Evolutionary conservation across 2,113 vertebrate genomes (phyloP), one percentile per base, ranked within the genome.

Genomic region (Coptodon bakossiorum): DNA sequence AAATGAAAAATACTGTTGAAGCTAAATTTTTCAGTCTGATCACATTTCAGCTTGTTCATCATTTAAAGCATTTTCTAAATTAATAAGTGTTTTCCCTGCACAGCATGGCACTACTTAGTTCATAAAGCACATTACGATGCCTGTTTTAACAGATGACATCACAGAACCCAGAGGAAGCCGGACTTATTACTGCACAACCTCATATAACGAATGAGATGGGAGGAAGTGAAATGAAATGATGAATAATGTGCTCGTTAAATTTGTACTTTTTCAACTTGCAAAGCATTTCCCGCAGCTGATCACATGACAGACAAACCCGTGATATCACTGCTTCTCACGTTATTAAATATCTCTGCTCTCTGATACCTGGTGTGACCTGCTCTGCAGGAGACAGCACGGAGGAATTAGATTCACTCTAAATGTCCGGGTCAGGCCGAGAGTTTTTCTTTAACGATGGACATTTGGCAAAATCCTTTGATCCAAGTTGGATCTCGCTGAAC

Each of bases 61-160:
- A 66, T 76, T 85, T 81, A 53, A 86, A 59, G 2, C 34, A 13
- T 38, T 56, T 56, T 83, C 34, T 29, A 56, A 89, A 91, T 86
- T 63, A 80, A 38, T 43, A 29, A 2, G 27, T 3, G 5, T 82
- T 40, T 29, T 79, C 81, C 83, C 90, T 71, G 81, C 90, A 81
- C 83, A 91, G 87, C 86, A 78, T 57, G 85, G 43, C 76, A 38
- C 3, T 14, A 80, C 81, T 52, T 85, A 82, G 84, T 45, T 79
- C 85, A 91, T 90, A 86, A 92, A 91, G 90, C 78, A 81, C 87
- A 89, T 88, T 85, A 87, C 40, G 81, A 91, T 84, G 66, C 71
- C 88, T 63, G 81, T 78, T 90, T 88, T 83, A 89, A 90, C 81
- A 89, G 81, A 88, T 88, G 85, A 91, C 90, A 90, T 89, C 83